Base-by-base conservation (phyloP, 2,797 vertebrate genomes). In the Acanthurus lineatus region DNA sequence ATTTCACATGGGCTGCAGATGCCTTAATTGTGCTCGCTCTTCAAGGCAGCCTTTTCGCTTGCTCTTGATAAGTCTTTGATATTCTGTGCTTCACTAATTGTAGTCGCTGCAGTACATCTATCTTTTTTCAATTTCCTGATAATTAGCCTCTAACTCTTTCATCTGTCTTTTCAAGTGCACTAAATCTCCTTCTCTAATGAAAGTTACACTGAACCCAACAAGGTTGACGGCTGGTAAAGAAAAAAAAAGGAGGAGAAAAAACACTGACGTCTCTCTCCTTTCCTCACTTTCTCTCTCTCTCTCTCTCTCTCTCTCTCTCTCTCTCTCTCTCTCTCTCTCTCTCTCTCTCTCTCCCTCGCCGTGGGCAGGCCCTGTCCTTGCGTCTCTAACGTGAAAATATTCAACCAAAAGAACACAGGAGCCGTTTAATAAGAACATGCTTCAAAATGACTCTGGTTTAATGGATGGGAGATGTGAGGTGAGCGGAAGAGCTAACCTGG, bases 131-230 rank as follows among this genome's bases (percentile, higher is more conserved):
- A 92, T 94, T 93, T 93, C 92, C 94, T 93, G 93, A 94, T 94
- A 94, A 94, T 95, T 95, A 93, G 94, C 94, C 92, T 92, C 92
- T 93, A 94, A 93, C 93, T 93, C 94, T 94, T 95, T 95, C 94
- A 94, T 94, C 93, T 93, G 93, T 94, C 92, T 94, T 94, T 93
- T 94, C 93, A 92, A 94, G 94, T 90, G 90, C 92, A 93, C 91
- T 93, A 94, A 94, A 94, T 93, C 92, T 93, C 92, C 89, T 87
- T 90, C 92, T 93, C 91, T 94, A 94, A 94, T 94, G 92, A 94
- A 95, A 94, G 92, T 93, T 94, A 94, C 92, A 93, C 91, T 92
- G 90, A 92, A 84, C 90, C 93, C 91, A 94, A 93, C 93, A 93
- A 94, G 93, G 93, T 94, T 94, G 93, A 93, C 90, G 92, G 90